Base-by-base conservation (phyloP, 2,797 vertebrate species). In the Karalla daura region DNA sequence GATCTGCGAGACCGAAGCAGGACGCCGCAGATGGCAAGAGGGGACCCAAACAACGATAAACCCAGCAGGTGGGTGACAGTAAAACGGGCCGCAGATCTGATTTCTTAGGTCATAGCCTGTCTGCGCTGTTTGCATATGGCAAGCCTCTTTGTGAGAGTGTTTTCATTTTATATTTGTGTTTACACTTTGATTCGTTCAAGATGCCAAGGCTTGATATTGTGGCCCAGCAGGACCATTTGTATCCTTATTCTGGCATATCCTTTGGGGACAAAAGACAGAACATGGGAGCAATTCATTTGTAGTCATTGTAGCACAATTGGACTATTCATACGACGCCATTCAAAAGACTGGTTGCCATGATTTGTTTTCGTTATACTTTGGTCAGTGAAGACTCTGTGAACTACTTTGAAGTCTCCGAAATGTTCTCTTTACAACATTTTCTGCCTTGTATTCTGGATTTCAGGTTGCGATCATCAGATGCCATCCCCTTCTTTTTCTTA, bases 1-100 rank as follows among this genome's bases (percentile, higher is more conserved):
- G 97, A 84, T 99, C 98, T 32, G 97, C 98, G 58, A 94, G 96
- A 90, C 98, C 98, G 23, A 99, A 99, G 79, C 94, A 88, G 60
- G 95, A 96, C 39, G 52, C 74, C 36, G 86, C 76, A 0, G 95
- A 96, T 25, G 53, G 90, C 32, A 96, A 94, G 90, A 95, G 91
- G 69, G 85, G 89, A 47, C 36, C 72, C 0, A 93, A 80, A 21
- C 90, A 78, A 14, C 77, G 86, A 5, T 93, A 66, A 91, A 24
- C 7, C 36, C 49, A 43, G 32, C 68, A 80, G 91, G 93, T 94
- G 83, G 89, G 89, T 50, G 86, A 88, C 62, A 72, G n/a, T n/a
- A n/a, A n/a, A n/a, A n/a, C n/a, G n/a, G n/a, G n/a, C n/a, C n/a
- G n/a, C n/a, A 3, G 10, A 7, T 6, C 28, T 30, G 28, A 30